Conservation (phyloP, 1,140 invertebrate species). For the Drosophila santomea region DNA sequence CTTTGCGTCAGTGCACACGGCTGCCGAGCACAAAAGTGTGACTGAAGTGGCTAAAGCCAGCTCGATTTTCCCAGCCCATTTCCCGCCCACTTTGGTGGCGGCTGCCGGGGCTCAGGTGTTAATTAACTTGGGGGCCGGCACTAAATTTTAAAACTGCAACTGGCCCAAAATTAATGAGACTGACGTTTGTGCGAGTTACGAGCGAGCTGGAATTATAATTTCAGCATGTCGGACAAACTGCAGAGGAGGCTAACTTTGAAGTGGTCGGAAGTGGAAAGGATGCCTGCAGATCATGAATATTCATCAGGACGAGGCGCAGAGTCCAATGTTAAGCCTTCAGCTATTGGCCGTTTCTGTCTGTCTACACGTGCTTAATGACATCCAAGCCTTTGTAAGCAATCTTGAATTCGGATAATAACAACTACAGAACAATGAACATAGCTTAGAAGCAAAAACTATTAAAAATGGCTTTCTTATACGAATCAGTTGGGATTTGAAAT, state of each 20-base stretch:
- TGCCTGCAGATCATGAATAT: slow-evolving; percentile 26
- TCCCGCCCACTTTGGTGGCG: slow-evolving; percentile 1
- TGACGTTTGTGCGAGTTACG: slow-evolving; percentile 58
- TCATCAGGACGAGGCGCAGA: not conserved
- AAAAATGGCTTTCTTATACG: too few species aligned
- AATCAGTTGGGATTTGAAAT: too few species aligned
- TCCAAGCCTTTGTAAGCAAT: too few species aligned
- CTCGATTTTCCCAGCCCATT: not conserved
- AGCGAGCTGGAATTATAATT: slow-evolving; percentile 19
- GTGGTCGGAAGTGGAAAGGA: slow-evolving; percentile 1
- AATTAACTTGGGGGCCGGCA: slow-evolving; percentile 68
- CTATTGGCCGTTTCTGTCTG: not conserved
- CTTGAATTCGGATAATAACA: too few species aligned
- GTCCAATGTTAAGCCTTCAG: not conserved
- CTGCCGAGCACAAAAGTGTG: slow-evolving; percentile 72
- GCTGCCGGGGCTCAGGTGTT: slow-evolving; percentile 55
- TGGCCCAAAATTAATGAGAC: slow-evolving; percentile 72
- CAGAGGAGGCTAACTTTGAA: slow-evolving; percentile 22
- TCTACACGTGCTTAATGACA: not conserved
- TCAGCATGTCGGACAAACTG: slow-evolving; percentile 6
- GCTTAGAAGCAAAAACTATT: too few species aligned
- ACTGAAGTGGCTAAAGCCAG: slow-evolving; percentile 62
- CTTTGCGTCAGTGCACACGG: slow-evolving; percentile 77
- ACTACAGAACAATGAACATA: too few species aligned
- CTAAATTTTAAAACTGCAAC: slow-evolving; percentile 78